Conservation (phyloP, 2,797 vertebrate genomes). For the Leuciscus waleckii region DNA sequence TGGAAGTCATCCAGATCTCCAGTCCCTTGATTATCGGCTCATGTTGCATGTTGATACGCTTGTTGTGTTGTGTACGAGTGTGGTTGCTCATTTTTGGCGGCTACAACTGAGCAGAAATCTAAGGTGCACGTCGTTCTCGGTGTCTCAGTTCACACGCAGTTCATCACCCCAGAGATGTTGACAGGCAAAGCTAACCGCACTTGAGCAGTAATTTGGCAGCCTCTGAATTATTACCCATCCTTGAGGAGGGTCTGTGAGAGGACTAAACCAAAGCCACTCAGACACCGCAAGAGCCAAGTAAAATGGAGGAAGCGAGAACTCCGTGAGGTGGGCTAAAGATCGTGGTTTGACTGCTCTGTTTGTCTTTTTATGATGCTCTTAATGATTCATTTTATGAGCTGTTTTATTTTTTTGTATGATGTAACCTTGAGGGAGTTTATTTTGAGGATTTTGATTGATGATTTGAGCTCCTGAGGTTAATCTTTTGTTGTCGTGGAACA, state of each 20-base stretch:
- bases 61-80: constrained; percentile 1
- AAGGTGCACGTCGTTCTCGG: neutral
- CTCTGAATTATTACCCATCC: constrained; percentile 49
- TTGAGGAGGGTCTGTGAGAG: constrained; percentile 6
- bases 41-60: constrained; percentile 40
- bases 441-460: neutral
- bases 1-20: constrained; percentile 44
- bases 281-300: constrained; percentile 2
- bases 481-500: neutral
- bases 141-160: neutral
- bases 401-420: neutral
- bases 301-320: constrained; percentile 3
- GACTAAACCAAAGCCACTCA: constrained; percentile 2
- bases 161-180: constrained; percentile 35
- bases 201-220: constrained; percentile 34
- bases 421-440: neutral
- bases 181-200: constrained; percentile 38
- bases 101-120: neutral
- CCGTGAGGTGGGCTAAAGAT: constrained; percentile 37
- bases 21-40: constrained; percentile 37
- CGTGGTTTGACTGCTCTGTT: neutral
- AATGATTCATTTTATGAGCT: neutral
- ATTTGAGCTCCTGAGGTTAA: neutral
- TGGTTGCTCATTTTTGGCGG: neutral
- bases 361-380: neutral